Base-by-base conservation (phyloP, 2,113 vertebrate species). In the Myocastor coypus region DNA sequence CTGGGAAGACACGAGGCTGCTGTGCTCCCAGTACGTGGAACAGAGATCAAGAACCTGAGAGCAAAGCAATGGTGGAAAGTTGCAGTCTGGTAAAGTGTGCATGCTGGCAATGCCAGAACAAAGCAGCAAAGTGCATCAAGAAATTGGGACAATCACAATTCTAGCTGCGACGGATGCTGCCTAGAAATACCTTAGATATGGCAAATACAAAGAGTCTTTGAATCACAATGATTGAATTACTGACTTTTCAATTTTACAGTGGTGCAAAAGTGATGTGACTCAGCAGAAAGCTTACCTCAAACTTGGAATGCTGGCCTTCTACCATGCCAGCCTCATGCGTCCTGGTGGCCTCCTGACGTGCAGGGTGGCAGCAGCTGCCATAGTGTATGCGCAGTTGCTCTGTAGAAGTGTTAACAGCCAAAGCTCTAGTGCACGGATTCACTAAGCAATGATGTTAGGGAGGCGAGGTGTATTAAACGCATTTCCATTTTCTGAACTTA, bases 381-480 rank as follows among this genome's bases (percentile, higher is more conserved):
- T 1, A 14, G 11, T 13, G 1, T 50, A 4, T 11, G 14, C 17
- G 3, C 40, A 52, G 5, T 40, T 63, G 5, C 24, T 63, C 11
- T 37, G 63, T 7, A 32, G 1, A 28, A 30, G 5, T 24, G 24
- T 11, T 5, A 73, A 7, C 80, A n/a, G n/a, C 20, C n/a, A 4
- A 30, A 59, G 46, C 80, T 28, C n/a, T 3, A 22, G 66, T 30
- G 22, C 8, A 17, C 30, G 7, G 37, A 7, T 13, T 59, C 46
- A 20, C 81, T 75, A 63, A 61, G 10, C 34, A 30, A 17, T 22
- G 32, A 30, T 20, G 22, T 26, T 30, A 6, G 16, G 22, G 11
- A 5, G 20, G 63, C 24, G 32, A 86, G 63, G 63, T n/a, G 30
- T 46, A 32, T 50, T 22, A 55, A 32, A 52, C 1, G 16, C 50